Conservation (phyloP, 2,797 vertebrate genomes). For the Crocidura indochinensis region DNA sequence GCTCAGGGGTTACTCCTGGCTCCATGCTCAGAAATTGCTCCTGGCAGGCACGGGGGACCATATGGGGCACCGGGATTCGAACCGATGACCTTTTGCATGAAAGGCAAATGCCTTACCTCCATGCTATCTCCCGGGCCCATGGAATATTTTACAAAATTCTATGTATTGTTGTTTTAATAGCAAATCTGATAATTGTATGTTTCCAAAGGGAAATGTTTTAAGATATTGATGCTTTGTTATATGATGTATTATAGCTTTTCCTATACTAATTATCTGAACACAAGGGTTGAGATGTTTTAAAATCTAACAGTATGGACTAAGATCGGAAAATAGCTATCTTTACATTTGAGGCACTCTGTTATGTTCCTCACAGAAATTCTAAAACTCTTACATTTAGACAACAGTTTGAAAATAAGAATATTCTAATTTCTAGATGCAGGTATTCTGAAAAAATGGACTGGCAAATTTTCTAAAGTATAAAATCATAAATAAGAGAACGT, state of each 20-base stretch:
- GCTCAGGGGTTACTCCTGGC: too few species aligned
- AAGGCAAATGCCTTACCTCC: too few species aligned
- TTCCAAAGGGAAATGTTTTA: constrained; percentile 1
- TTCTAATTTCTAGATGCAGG: background rate
- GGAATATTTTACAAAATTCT: too few species aligned
- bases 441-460: background rate
- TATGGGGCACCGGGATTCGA: too few species aligned
- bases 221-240: background rate
- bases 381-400: background rate
- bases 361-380: background rate
- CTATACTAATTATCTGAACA: background rate
- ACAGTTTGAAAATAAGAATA: constrained; percentile 3
- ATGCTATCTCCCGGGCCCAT: too few species aligned
- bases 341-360: background rate
- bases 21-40: too few species aligned
- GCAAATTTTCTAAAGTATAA: background rate
- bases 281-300: background rate
- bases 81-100: too few species aligned
- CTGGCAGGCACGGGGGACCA: too few species aligned
- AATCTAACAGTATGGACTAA: rapidly evolving
- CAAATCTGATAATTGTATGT: too few species aligned
- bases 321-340: background rate
- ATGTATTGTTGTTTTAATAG: too few species aligned
- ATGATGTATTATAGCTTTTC: background rate
- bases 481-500: background rate